Evolutionary conservation across 2,888 invertebrate species (phyloP).

Genomic region (Habroteleia sp.): DNA sequence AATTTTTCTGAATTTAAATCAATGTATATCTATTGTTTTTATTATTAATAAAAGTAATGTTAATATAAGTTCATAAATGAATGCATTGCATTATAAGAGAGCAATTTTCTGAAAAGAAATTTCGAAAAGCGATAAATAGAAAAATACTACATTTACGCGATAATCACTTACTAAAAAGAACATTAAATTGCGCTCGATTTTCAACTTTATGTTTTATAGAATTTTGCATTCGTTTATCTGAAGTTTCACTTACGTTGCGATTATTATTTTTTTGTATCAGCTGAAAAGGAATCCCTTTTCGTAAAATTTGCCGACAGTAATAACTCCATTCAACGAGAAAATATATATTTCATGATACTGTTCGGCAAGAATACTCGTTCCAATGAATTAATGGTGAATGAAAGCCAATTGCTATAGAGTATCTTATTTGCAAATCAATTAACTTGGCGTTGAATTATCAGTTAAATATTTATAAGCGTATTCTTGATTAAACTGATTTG

Average conservation of each 20-base stretch:
- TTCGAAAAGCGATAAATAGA: conserved; percentile 14
- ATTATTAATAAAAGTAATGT: too few species aligned
- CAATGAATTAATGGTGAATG: conserved; percentile 16
- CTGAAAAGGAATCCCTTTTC: not conserved
- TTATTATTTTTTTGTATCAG: conserved; percentile 13
- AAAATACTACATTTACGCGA: conserved; percentile 18
- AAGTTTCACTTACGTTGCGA: conserved; percentile 2
- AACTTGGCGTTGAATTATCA: conserved; percentile 1
- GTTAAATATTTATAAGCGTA: not conserved
- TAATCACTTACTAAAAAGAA: conserved; percentile 15
- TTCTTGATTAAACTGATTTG: not conserved
- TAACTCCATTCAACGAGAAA: not conserved
- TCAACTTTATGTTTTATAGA: conserved; percentile 9
- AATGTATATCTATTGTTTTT: too few species aligned
- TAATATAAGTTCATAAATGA: too few species aligned
- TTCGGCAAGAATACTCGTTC: not conserved
- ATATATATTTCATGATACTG: not conserved
- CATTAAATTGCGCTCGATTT: conserved; percentile 9
- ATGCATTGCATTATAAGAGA: conserved; percentile 7
- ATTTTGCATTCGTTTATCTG: not conserved
- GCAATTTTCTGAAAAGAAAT: conserved; percentile 14
- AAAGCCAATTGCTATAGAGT: conserved; percentile 17
- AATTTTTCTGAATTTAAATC: too few species aligned
- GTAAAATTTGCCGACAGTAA: not conserved
- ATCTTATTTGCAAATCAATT: conserved; percentile 33